phyloP scores from a whole-genome alignment of 2,797 vertebrate genomes.

The Myoxocephalus aenaeus region DNA sequence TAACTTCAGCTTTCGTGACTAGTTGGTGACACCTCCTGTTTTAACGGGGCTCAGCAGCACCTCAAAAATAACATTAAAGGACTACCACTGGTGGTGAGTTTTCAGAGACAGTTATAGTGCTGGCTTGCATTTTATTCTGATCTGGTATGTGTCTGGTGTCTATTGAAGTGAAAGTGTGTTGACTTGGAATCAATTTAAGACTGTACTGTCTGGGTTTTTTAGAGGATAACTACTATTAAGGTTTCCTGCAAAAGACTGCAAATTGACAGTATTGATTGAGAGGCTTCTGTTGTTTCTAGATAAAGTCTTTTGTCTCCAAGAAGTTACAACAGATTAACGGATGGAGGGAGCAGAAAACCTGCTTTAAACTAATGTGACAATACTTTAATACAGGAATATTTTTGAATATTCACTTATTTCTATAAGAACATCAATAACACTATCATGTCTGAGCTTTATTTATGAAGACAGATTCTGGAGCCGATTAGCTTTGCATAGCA shows the following conservation, averaged over 20 bases:
- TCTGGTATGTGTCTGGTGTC: background rate
- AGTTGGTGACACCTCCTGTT: conserved; percentile 44
- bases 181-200: background rate
- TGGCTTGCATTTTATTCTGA: conserved; percentile 20
- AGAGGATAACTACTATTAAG: background rate
- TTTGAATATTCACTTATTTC: background rate
- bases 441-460: background rate
- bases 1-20: conserved; percentile 32
- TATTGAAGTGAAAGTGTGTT: background rate
- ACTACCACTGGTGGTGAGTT: background rate
- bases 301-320: background rate
- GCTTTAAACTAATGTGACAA: background rate
- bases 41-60: conserved; percentile 25
- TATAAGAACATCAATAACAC: background rate
- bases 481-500: background rate
- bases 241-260: background rate
- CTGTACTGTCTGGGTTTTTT: background rate
- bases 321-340: background rate
- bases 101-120: background rate
- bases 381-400: background rate
- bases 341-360: background rate
- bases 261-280: background rate
- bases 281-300: background rate
- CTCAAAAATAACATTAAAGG: conserved; percentile 34
- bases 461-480: background rate